These are phyloP conservation scores for Camponotus floridanus DNA, from an alignment of 1,140 invertebrate species.

Conservation along the genomic window DNA sequence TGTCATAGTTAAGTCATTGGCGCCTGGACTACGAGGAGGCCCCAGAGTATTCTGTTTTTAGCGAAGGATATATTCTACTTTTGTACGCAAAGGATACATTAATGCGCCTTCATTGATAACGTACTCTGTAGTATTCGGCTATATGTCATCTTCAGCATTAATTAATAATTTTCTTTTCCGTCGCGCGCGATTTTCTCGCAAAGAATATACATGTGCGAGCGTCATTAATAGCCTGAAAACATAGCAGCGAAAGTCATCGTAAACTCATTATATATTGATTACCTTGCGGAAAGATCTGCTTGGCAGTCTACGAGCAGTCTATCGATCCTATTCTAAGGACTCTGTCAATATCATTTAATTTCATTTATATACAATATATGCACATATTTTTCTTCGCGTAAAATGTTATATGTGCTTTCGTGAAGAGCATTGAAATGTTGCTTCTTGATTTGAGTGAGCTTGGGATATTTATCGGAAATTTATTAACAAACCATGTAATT, in stretches of 20 bases:
- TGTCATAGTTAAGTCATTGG: constrained; percentile 78
- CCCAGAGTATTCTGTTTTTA: constrained; percentile 7
- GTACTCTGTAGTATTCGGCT: neutral
- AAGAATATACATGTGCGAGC: constrained; percentile 12
- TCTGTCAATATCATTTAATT: constrained; percentile 25
- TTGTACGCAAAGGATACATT: neutral
- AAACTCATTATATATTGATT: constrained; percentile 1
- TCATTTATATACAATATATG: constrained; percentile 21
- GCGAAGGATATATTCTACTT: constrained; percentile 25
- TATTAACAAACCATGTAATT: neutral
- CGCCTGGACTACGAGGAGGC: constrained; percentile 32
- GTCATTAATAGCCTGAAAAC: constrained; percentile 2
- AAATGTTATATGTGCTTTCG: constrained; percentile 76
- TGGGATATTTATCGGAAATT: constrained; percentile 8
- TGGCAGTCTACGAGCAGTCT: constrained; percentile 69
- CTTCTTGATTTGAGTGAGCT: constrained; percentile 63
- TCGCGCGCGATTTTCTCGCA: neutral
- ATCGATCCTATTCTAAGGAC: constrained; percentile 62
- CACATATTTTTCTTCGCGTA: neutral
- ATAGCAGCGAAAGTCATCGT: constrained; percentile 28
- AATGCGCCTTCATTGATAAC: neutral
- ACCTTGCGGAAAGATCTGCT: constrained; percentile 54
- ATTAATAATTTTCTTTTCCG: neutral
- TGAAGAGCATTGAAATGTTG: constrained; percentile 83
- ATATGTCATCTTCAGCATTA: neutral